Evolutionary conservation across 1,140 invertebrate species (phyloP).

Genomic region (Pogonognathellus flavescens): DNA sequence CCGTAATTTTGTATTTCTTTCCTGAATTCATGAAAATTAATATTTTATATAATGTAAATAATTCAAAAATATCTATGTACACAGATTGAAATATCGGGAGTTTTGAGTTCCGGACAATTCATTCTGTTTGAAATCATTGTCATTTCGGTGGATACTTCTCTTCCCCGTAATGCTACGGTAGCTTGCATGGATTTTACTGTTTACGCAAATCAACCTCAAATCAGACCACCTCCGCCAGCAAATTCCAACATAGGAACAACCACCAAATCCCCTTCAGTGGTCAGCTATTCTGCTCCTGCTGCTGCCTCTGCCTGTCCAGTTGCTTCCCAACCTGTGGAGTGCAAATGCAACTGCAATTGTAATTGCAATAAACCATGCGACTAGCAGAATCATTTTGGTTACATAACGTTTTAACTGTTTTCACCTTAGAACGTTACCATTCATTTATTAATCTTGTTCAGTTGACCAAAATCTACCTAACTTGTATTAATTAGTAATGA

Average conservation of each 20-base stretch:
- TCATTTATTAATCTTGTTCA: not conserved
- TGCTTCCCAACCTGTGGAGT: constrained; percentile 3
- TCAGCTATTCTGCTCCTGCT: not conserved
- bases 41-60: not conserved
- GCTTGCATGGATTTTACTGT: constrained; percentile 38
- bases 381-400: not conserved
- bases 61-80: not conserved
- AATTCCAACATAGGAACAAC: not conserved
- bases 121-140: constrained; percentile 45
- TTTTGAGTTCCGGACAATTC: constrained; percentile 32
- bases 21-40: constrained; percentile 9
- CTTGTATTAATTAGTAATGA: too few species aligned
- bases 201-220: not conserved
- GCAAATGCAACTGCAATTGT: constrained; percentile 58
- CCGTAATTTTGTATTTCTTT: constrained; percentile 7
- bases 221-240: not conserved
- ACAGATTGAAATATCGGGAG: constrained; percentile 51
- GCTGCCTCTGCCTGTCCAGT: not conserved
- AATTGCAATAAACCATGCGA: constrained; percentile 49
- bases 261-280: not conserved
- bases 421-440: not conserved
- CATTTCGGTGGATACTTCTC: constrained; percentile 20
- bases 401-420: not conserved
- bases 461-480: too few species aligned
- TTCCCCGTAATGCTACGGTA: constrained; percentile 36